Conservation (phyloP, 2,888 invertebrate species). For the Platypus cylindrus region DNA sequence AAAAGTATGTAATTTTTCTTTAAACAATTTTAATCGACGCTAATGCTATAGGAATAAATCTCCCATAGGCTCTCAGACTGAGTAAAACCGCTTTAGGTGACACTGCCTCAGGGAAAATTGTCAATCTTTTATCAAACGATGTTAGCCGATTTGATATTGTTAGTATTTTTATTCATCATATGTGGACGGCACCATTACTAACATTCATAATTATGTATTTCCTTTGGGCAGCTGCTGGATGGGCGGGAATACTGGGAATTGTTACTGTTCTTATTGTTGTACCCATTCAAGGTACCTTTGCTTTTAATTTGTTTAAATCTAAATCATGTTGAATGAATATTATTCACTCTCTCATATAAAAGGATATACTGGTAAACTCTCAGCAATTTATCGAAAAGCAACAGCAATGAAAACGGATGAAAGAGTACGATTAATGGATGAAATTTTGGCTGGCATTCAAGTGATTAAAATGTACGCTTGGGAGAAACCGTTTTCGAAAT, state of each 20-base stretch:
- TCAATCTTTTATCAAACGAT: conserved; percentile 89
- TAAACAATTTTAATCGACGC: background rate
- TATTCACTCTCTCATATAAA: conserved; percentile 17
- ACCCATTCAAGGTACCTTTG: conserved; percentile 62
- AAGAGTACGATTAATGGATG: conserved; percentile 86
- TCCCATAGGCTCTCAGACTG: conserved; percentile 50
- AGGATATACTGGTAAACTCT: conserved; percentile 53
- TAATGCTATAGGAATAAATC: background rate
- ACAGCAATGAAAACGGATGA: conserved; percentile 81
- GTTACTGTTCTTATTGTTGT: conserved; percentile 64
- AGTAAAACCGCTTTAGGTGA: conserved; percentile 57
- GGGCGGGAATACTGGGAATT: conserved; percentile 65
- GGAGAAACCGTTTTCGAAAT: conserved; percentile 55
- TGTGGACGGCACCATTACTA: conserved; percentile 71
- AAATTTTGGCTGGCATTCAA: conserved; percentile 86
- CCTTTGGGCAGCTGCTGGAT: conserved; percentile 61
- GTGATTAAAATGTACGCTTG: conserved; percentile 69
- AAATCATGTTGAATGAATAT: background rate
- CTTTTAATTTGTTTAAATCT: conserved; percentile 1
- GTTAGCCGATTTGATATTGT: conserved; percentile 84
- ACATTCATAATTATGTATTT: conserved; percentile 61
- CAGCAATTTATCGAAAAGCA: conserved; percentile 54
- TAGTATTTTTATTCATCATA: conserved; percentile 69
- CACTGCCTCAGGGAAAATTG: conserved; percentile 78
- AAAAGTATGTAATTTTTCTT: conserved; percentile 46